A percentile compares a stretch with the other conserved stretches of the same genome.
Conservation (phyloP, 2,113 vertebrate genomes). For the Steatornis caripensis region DNA sequence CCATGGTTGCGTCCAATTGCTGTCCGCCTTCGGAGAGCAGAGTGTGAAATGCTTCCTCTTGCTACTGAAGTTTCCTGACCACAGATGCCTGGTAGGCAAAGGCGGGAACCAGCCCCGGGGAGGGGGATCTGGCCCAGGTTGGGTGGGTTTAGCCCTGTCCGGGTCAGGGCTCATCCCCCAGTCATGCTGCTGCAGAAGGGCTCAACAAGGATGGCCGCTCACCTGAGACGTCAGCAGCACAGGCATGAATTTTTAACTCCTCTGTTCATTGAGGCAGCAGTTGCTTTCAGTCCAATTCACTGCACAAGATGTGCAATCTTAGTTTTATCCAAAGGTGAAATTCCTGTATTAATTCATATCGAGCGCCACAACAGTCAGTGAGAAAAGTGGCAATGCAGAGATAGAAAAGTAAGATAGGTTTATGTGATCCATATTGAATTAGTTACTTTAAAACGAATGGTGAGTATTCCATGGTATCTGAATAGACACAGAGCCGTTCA, state of each 20-base stretch:
- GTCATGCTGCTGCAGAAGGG: background rate
- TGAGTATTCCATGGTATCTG: background rate
- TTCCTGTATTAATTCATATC: background rate
- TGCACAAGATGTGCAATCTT: slow-evolving; percentile 32
- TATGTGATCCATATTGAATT: background rate
- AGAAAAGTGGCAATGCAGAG: background rate
- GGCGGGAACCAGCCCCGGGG: background rate
- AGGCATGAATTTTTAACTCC: slow-evolving; percentile 45
- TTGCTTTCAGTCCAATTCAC: slow-evolving; percentile 12
- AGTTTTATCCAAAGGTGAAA: background rate
- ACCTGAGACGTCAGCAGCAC: background rate
- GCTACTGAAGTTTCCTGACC: background rate
- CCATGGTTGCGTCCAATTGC: background rate
- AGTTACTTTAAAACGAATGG: background rate
- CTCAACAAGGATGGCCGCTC: background rate
- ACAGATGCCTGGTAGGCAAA: background rate
- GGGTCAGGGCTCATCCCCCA: background rate
- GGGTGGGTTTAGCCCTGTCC: background rate
- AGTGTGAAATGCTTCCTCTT: background rate
- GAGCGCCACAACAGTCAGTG: background rate
- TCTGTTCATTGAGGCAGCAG: slow-evolving; percentile 43
- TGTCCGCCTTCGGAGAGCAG: background rate
- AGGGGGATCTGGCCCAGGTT: background rate
- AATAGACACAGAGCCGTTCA: background rate
- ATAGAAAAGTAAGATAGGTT: background rate